These are phyloP conservation scores for Sylvicola fuscatus DNA, from an alignment of 2,888 invertebrate species.

Conservation along the genomic window DNA sequence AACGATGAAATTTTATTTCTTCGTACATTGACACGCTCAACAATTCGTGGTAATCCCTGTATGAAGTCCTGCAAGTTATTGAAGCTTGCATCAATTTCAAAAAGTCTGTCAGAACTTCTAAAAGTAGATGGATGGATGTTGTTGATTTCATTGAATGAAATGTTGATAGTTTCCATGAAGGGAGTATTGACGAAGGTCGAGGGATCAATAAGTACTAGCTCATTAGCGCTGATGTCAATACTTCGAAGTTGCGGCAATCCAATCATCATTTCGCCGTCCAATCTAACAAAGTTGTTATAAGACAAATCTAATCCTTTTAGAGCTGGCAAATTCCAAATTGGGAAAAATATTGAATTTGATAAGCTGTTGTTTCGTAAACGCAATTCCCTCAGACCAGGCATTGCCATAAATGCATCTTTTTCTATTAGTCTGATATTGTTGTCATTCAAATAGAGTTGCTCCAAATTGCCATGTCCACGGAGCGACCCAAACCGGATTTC, in stretches of 20 bases:
- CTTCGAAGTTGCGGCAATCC: constrained; percentile 56
- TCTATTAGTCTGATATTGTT: constrained; percentile 56
- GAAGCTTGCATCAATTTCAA: constrained; percentile 54
- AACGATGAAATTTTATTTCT: constrained; percentile 48
- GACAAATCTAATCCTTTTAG: constrained; percentile 69
- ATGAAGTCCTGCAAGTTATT: constrained; percentile 54
- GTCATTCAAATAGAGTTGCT: constrained; percentile 59
- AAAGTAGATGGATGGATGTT: constrained; percentile 58
- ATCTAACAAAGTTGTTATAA: constrained; percentile 45
- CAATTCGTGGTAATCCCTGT: constrained; percentile 54
- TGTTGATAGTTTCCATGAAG: constrained; percentile 55
- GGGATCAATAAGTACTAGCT: constrained; percentile 45
- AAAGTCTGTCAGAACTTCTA: constrained; percentile 48
- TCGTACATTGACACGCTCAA: constrained; percentile 52
- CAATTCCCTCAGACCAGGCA: constrained; percentile 66
- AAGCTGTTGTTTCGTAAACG: constrained; percentile 68
- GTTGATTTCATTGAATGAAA: constrained; percentile 53
- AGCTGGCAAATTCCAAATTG: constrained; percentile 68
- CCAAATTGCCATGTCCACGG: constrained; percentile 58
- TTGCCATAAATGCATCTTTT: constrained; percentile 58
- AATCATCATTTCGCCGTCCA: constrained; percentile 49
- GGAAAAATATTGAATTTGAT: constrained; percentile 45
- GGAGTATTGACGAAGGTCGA: constrained; percentile 51
- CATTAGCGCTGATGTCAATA: constrained; percentile 57
- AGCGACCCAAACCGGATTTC: constrained; percentile 60